Conservation (phyloP, 2,797 vertebrate species). For the Leptodactylus fallax region DNA sequence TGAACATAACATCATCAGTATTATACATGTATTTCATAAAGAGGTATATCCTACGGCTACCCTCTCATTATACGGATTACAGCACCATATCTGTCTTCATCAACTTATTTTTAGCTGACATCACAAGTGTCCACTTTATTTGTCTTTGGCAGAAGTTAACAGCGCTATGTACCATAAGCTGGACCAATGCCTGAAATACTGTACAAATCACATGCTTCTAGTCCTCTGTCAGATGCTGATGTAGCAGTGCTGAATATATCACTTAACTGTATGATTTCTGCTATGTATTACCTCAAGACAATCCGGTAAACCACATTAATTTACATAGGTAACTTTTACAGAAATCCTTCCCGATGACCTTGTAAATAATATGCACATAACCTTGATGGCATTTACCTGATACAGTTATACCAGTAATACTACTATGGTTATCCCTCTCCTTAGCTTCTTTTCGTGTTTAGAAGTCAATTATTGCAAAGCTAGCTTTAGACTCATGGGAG, state of each 20-base stretch:
- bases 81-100: background rate
- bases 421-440: background rate
- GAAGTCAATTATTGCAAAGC: background rate
- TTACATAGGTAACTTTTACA: background rate
- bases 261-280: background rate
- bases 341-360: background rate
- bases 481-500: background rate
- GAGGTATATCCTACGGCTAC: constrained; percentile 23
- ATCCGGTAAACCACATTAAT: background rate
- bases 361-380: background rate
- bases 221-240: background rate
- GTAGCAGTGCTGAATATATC: background rate
- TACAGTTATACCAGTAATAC: background rate
- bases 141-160: background rate
- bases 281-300: background rate
- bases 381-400: background rate
- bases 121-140: background rate
- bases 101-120: background rate
- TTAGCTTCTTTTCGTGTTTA: background rate
- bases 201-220: background rate
- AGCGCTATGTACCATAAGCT: constrained; percentile 1
- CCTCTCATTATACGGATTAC: constrained; percentile 30
- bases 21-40: constrained; percentile 27
- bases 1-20: constrained; percentile 34
- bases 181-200: constrained; percentile 21